These are phyloP conservation scores for Brachionus paranguensis DNA, from an alignment of 1,140 invertebrate species.

Conservation along the genomic window DNA sequence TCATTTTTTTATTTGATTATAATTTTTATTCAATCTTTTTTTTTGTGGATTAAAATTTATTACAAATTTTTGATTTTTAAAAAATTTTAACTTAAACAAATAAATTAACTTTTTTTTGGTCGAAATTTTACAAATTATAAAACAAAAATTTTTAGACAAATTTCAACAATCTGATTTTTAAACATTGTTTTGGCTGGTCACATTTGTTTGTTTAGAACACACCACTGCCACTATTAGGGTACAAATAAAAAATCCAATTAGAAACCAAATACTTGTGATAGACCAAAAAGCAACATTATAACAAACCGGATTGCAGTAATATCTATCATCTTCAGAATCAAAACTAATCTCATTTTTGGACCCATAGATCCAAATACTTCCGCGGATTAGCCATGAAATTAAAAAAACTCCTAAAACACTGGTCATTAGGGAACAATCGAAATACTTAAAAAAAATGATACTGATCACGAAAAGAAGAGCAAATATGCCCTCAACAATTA, in stretches of 20 bases:
- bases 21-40: too few relatives aligned
- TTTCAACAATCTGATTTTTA: too few relatives aligned
- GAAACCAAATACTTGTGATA: neutral
- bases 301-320: neutral
- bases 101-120: too few relatives aligned
- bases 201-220: neutral
- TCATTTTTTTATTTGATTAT: too few relatives aligned
- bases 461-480: neutral
- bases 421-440: conserved; percentile 11
- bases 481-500: neutral
- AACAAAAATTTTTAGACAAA: too few relatives aligned
- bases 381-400: neutral
- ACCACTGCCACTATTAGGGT: neutral
- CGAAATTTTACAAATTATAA: too few relatives aligned
- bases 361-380: conserved; percentile 3
- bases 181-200: neutral
- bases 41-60: too few relatives aligned
- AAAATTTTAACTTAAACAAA: too few relatives aligned
- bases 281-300: conserved; percentile 19
- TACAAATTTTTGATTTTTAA: too few relatives aligned
- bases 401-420: conserved; percentile 19
- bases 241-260: neutral
- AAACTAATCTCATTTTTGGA: neutral
- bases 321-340: neutral
- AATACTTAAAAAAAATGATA: conserved; percentile 5